Evolutionary conservation across 2,888 invertebrate species (phyloP).

Genomic region (Pollenia griseotomentosa): DNA sequence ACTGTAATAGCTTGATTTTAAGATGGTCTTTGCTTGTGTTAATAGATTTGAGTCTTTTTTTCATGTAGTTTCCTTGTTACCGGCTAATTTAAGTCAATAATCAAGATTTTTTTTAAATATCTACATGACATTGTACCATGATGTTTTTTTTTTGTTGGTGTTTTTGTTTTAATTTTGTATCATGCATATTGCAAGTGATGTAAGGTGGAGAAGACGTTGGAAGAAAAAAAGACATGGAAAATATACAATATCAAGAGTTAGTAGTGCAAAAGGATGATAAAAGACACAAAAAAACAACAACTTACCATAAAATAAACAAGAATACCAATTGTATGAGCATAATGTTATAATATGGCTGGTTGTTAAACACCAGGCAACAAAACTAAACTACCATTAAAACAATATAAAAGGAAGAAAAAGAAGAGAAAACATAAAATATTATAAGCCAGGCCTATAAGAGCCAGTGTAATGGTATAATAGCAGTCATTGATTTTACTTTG

Average conservation of each 20-base stretch:
- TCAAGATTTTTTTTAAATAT: not conserved
- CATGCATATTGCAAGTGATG: slow-evolving; percentile 22
- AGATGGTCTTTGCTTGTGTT: not conserved
- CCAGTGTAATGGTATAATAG: slow-evolving; percentile 25
- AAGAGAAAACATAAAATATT: slow-evolving; percentile 26
- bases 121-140: not conserved
- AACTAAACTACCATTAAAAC: slow-evolving; percentile 37
- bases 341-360: slow-evolving; percentile 34
- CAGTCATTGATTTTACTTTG: slow-evolving; percentile 49
- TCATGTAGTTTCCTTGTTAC: slow-evolving; percentile 41
- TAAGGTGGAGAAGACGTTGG: slow-evolving; percentile 46
- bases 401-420: not conserved
- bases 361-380: slow-evolving; percentile 30
- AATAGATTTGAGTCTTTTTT: not conserved
- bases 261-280: not conserved
- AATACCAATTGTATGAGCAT: slow-evolving; percentile 44
- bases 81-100: slow-evolving; percentile 29
- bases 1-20: not conserved
- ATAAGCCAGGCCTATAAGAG: slow-evolving; percentile 50
- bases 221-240: not conserved
- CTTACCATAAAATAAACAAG: slow-evolving; percentile 62
- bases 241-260: not conserved
- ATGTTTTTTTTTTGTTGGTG: not conserved
- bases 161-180: not conserved
- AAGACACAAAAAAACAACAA: slow-evolving; percentile 8